phyloP scores from a whole-genome alignment of 1,140 invertebrate genomes.

The Drosophila takahashii region DNA sequence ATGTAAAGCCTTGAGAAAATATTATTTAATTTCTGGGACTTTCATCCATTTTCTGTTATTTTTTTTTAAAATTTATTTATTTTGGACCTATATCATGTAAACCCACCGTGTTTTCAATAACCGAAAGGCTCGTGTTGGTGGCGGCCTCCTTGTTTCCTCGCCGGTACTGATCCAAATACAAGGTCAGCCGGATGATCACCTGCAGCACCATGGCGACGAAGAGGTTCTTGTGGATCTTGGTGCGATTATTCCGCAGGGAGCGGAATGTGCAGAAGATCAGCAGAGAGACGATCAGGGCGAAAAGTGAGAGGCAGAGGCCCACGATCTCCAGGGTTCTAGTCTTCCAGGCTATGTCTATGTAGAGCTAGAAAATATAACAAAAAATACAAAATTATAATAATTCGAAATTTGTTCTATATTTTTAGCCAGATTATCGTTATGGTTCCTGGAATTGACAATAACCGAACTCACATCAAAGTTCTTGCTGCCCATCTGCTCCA shows the following conservation, averaged over 20 bases:
- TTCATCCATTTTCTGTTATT: no score
- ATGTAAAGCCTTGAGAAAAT: no score
- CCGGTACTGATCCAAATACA: slow-evolving; percentile 93
- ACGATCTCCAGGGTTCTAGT: slow-evolving; percentile 93
- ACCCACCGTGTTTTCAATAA: slow-evolving; percentile 93
- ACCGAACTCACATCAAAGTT: slow-evolving; percentile 77
- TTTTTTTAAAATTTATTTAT: no score
- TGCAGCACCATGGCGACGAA: slow-evolving; percentile 95
- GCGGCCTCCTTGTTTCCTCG: slow-evolving; percentile 69
- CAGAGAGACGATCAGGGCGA: slow-evolving; percentile 90
- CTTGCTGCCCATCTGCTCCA: slow-evolving; percentile 86
- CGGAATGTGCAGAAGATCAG: slow-evolving; percentile 93
- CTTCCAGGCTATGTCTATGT: slow-evolving; percentile 88
- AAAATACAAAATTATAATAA: neutral
- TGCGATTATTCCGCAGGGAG: slow-evolving; percentile 93
- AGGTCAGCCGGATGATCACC: slow-evolving; percentile 91
- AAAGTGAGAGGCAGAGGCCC: slow-evolving; percentile 91
- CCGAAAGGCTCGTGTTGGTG: slow-evolving; percentile 78
- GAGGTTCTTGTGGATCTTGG: slow-evolving; percentile 94
- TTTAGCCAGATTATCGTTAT: neutral
- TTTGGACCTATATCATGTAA: neutral
- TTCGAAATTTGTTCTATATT: neutral
- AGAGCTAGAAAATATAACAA: slow-evolving; percentile 30
- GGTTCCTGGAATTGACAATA: neutral
- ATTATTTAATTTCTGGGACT: no score